Percentiles rank a stretch among this genome's conserved stretches.
These are phyloP conservation scores for Pseudoatta argentina DNA, from an alignment of 1,140 invertebrate genomes.

Conservation along the genomic window DNA sequence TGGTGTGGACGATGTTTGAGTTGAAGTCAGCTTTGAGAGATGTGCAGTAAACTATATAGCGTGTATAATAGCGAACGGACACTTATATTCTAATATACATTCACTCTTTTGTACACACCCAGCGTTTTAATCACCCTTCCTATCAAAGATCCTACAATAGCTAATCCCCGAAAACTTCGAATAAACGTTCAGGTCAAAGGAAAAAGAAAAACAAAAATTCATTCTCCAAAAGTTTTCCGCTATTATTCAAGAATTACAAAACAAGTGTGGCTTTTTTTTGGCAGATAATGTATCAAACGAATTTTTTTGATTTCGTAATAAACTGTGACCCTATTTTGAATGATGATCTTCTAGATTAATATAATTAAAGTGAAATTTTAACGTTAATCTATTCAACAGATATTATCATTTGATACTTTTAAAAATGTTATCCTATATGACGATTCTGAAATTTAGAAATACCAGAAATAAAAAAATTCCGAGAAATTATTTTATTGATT, in stretches of 20 bases:
- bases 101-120: no score
- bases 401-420: not conserved
- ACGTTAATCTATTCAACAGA: not conserved
- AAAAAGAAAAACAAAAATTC: not conserved
- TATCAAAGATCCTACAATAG: no score
- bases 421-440: not conserved
- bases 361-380: slow-evolving; percentile 11
- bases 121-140: no score
- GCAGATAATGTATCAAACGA: not conserved
- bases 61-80: no score
- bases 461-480: not conserved
- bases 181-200: not conserved
- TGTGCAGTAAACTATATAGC: no score
- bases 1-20: no score
- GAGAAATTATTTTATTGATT: not conserved
- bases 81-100: no score
- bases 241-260: not conserved
- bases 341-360: not conserved
- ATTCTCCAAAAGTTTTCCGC: not conserved
- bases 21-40: no score
- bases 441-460: not conserved
- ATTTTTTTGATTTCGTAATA: not conserved
- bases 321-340: not conserved
- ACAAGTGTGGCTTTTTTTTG: not conserved
- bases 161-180: not conserved